phyloP scores from a whole-genome alignment of 2,113 vertebrate species.

The zebrafish (Danio rerio) region DNA sequence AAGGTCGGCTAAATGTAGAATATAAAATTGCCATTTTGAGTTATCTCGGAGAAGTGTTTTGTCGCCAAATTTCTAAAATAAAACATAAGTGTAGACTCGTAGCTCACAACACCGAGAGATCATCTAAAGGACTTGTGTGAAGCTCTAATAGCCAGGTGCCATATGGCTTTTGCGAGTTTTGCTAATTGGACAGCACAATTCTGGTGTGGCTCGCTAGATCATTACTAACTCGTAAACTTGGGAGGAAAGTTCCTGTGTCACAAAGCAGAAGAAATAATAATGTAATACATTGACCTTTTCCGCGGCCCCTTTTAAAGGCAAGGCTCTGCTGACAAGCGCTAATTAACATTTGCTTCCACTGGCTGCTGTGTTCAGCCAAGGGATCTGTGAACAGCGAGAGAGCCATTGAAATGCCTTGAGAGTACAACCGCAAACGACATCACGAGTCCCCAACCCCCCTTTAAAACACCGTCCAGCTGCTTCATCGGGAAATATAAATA shows the following conservation, averaged over 20 bases:
- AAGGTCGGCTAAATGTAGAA: slow-evolving; percentile 31
- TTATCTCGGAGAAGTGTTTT: slow-evolving; percentile 2
- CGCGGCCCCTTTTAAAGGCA: slow-evolving; percentile 69
- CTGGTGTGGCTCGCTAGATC: slow-evolving; percentile 52
- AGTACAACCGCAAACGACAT: slow-evolving; percentile 38
- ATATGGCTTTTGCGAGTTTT: slow-evolving; percentile 1
- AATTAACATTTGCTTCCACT: slow-evolving; percentile 77
- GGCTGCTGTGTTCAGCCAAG: slow-evolving; percentile 70
- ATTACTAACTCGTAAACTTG: slow-evolving; percentile 56
- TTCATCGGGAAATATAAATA: slow-evolving; percentile 9
- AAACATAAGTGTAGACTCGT: background rate
- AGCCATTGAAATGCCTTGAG: slow-evolving; percentile 67
- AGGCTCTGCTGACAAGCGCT: slow-evolving; percentile 69
- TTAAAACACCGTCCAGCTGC: slow-evolving; percentile 1
- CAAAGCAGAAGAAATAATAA: slow-evolving; percentile 72
- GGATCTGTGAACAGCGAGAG: slow-evolving; percentile 63
- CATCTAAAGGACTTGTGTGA: background rate
- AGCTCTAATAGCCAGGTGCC: slow-evolving; percentile 8
- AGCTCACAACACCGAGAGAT: slow-evolving; percentile 3
- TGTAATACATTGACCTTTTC: slow-evolving; percentile 71
- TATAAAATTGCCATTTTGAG: slow-evolving; percentile 14
- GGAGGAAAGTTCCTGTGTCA: slow-evolving; percentile 52
- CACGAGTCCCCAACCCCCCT: background rate
- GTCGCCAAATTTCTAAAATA: slow-evolving; percentile 20
- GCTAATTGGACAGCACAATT: slow-evolving; percentile 44